phyloP scores from a whole-genome alignment of 2,888 invertebrate species.

The Amblyteles armatorius region DNA sequence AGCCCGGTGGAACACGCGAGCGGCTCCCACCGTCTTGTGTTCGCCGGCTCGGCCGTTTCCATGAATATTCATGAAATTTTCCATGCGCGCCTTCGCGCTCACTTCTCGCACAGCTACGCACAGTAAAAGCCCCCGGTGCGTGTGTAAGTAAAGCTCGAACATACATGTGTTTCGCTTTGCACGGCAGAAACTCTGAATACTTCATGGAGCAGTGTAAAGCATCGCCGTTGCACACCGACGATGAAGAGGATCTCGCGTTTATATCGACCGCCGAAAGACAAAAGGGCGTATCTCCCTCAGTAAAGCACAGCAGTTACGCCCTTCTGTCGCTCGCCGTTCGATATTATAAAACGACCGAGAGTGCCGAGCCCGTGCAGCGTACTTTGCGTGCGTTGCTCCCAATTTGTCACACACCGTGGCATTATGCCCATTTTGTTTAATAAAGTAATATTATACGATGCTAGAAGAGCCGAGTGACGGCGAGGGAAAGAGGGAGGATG shows the following conservation, averaged over 20 bases:
- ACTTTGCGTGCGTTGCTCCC: constrained; percentile 81
- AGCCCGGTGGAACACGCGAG: constrained; percentile 28
- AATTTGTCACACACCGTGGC: constrained; percentile 84
- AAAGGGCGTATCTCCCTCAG: no score
- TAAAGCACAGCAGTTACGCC: no score
- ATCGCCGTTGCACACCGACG: neutral
- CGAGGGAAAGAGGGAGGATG: constrained; percentile 14
- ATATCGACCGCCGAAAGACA: no score
- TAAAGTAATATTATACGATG: constrained; percentile 80
- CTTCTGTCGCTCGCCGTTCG: no score
- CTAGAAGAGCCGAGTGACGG: constrained; percentile 55
- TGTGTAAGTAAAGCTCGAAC: constrained; percentile 9
- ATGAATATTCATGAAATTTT: constrained; percentile 82
- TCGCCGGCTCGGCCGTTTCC: constrained; percentile 68
- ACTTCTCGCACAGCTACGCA: constrained; percentile 21
- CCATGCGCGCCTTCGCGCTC: constrained; percentile 64
- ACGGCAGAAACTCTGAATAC: neutral
- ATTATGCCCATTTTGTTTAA: constrained; percentile 83
- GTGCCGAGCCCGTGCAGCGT: constrained; percentile 4
- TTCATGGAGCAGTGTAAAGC: constrained; percentile 9
- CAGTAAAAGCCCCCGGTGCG: neutral
- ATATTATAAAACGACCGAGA: constrained; percentile 18
- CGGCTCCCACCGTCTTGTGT: constrained; percentile 69
- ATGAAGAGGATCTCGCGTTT: neutral
- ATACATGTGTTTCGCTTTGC: neutral